A percentile compares a stretch with the other conserved stretches of the same genome.
Conservation (phyloP, 1,140 invertebrate species). For the fruit fly (Drosophila melanogaster) region DNA sequence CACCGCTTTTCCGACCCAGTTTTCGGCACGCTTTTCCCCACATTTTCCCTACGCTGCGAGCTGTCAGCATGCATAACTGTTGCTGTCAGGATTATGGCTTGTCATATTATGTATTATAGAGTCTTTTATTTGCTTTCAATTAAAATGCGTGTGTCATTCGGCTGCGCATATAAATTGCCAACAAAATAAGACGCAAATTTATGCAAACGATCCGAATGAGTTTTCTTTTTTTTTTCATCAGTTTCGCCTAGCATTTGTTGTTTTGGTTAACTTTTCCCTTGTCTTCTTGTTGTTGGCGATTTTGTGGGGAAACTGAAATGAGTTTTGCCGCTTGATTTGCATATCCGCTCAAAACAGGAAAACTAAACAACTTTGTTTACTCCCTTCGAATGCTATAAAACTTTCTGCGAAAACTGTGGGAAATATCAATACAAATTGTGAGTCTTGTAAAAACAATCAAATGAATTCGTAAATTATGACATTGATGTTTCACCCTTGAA, state of each 20-base stretch:
- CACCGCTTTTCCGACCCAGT: background rate
- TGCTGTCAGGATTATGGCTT: slow-evolving; percentile 80
- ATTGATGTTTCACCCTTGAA: background rate
- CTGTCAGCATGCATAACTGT: slow-evolving; percentile 78
- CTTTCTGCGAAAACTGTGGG: slow-evolving; percentile 23
- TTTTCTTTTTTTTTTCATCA: slow-evolving; percentile 18
- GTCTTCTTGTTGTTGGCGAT: slow-evolving; percentile 19
- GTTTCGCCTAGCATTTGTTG: slow-evolving; percentile 8
- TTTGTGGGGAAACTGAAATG: slow-evolving; percentile 54
- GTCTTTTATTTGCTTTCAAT: slow-evolving; percentile 83
- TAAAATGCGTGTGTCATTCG: slow-evolving; percentile 76
- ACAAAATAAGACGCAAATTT: slow-evolving; percentile 75
- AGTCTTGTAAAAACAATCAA: slow-evolving; percentile 50
- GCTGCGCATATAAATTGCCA: slow-evolving; percentile 74
- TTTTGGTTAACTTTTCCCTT: slow-evolving; percentile 13
- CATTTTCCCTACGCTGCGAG: slow-evolving; percentile 26
- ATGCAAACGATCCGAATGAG: slow-evolving; percentile 60
- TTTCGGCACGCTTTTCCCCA: slow-evolving; percentile 6
- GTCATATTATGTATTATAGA: slow-evolving; percentile 78
- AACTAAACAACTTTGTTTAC: slow-evolving; percentile 70
- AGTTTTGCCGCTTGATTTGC: slow-evolving; percentile 55
- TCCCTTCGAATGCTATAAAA: slow-evolving; percentile 34
- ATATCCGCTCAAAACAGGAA: slow-evolving; percentile 55
- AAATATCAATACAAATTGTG: slow-evolving; percentile 32
- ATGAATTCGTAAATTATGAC: slow-evolving; percentile 30